These are phyloP conservation scores for Tipula lateralis DNA, from an alignment of 2,888 invertebrate genomes.

Conservation along the genomic window DNA sequence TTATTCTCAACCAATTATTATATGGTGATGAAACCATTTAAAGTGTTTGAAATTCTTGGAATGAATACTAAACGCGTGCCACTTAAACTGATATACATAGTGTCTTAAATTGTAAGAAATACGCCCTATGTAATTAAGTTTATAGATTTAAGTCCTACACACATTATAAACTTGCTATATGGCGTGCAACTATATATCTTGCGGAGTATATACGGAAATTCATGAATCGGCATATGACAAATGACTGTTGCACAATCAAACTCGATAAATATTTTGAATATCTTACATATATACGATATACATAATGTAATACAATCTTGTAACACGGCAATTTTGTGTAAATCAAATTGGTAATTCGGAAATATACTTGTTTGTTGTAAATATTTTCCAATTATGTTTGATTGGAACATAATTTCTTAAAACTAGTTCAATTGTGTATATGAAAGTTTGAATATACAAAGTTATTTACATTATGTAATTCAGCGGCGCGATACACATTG, in stretches of 20 bases:
- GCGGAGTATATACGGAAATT: neutral
- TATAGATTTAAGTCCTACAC: neutral
- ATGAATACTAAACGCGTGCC: neutral
- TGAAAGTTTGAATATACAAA: neutral
- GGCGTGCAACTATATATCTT: neutral
- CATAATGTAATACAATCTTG: neutral
- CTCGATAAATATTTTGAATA: neutral
- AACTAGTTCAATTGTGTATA: neutral
- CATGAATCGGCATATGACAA: neutral
- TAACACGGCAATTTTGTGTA: neutral
- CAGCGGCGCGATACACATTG: neutral
- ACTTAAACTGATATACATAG: neutral
- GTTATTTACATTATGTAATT: neutral
- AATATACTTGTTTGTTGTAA: neutral
- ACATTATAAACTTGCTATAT: neutral
- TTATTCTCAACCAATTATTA: neutral
- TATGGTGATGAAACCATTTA: neutral
- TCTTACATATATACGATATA: neutral
- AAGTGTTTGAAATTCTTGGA: neutral
- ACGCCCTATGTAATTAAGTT: neutral
- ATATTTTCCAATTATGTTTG: constrained; percentile 4
- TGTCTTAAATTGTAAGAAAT: neutral
- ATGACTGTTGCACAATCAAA: neutral
- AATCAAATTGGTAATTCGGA: constrained; percentile 11
- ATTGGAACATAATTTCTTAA: neutral